These are phyloP conservation scores for Timandra comae DNA, from an alignment of 2,888 invertebrate species.

Conservation along the genomic window DNA sequence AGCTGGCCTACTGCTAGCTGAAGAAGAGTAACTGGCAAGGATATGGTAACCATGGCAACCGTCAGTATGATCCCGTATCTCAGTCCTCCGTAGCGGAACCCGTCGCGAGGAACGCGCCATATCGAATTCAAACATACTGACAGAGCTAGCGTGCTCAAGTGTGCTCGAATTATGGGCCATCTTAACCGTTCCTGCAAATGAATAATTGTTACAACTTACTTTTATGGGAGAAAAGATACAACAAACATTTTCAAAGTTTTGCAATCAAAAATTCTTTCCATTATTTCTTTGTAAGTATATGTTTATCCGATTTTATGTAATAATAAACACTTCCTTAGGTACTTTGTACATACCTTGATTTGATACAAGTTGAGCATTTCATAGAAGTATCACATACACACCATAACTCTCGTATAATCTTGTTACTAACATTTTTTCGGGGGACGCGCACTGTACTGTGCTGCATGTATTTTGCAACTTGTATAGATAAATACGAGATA, in stretches of 20 bases:
- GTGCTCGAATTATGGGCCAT: conserved; percentile 43
- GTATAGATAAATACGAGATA: neutral
- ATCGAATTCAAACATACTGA: conserved; percentile 75
- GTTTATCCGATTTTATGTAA: no score
- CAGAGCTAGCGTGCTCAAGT: conserved; percentile 72
- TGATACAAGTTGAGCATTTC: no score
- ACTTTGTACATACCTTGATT: no score
- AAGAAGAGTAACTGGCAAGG: conserved; percentile 76
- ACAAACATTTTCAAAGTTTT: neutral
- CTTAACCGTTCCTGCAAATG: conserved; percentile 35
- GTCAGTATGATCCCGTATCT: conserved; percentile 73
- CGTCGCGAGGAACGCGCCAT: conserved; percentile 77
- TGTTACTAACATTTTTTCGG: no score
- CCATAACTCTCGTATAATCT: no score
- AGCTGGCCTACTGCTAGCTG: conserved; percentile 80
- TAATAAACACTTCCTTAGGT: no score
- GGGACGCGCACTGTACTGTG: no score
- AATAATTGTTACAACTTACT: neutral
- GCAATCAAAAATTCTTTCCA: no score
- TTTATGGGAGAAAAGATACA: neutral
- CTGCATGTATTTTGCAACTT: no score
- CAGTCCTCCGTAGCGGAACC: conserved; percentile 62
- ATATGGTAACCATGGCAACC: conserved; percentile 62
- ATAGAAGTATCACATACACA: no score
- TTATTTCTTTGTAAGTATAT: neutral